Conservation (phyloP, 2,888 invertebrate species). For the Torymus tubicola region DNA sequence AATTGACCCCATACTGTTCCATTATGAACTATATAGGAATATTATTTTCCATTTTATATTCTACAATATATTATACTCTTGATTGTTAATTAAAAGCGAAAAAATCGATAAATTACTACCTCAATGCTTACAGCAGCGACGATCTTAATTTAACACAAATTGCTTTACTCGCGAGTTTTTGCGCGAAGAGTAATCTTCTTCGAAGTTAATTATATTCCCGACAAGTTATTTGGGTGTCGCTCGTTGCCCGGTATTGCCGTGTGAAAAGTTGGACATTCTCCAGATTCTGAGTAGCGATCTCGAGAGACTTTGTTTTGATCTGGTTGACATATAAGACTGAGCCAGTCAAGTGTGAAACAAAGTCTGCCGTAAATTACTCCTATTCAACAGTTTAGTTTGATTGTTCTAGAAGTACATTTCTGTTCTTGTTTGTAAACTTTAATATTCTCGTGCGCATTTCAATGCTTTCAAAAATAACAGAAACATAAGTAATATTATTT, state of each 20-base stretch:
- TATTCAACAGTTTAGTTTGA: no score
- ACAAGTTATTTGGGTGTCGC: constrained; percentile 21
- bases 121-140: neutral
- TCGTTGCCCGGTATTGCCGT: neutral
- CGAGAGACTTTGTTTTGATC: constrained; percentile 6
- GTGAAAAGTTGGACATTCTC: constrained; percentile 34
- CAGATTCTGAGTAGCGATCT: neutral
- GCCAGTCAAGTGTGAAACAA: neutral
- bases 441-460: no score
- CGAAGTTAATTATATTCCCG: constrained; percentile 34
- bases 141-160: constrained; percentile 29
- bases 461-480: no score
- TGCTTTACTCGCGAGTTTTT: neutral
- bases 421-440: no score
- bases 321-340: constrained; percentile 1
- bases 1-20: no score
- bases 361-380: no score
- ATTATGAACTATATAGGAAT: no score
- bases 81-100: neutral
- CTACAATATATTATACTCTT: neutral
- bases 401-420: no score
- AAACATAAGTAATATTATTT: no score
- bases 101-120: no score
- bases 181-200: constrained; percentile 11
- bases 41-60: no score